Conservation (phyloP, 2,888 invertebrate species). For the Petrophora chlorosata region DNA sequence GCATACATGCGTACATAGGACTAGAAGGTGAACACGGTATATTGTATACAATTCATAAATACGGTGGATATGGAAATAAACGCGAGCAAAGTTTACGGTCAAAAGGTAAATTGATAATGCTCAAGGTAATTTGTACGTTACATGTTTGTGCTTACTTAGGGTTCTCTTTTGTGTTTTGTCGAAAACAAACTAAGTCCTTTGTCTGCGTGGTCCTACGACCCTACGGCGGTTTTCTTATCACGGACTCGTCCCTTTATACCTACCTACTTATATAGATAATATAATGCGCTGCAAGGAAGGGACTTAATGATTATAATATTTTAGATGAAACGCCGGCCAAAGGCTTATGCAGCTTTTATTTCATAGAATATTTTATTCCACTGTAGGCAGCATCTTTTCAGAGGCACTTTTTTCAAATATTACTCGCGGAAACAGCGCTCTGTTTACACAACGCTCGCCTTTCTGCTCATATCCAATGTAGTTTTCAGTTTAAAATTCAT, state of each 20-base stretch:
- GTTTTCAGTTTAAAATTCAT: conserved; percentile 76
- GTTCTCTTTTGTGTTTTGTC: conserved; percentile 67
- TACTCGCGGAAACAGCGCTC: conserved; percentile 57
- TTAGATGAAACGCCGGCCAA: conserved; percentile 27
- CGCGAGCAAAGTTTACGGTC: conserved; percentile 49
- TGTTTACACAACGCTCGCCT: conserved; percentile 70
- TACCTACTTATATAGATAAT: conserved; percentile 39
- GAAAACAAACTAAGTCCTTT: conserved; percentile 71
- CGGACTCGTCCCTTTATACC: conserved; percentile 45
- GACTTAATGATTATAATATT: conserved; percentile 25
- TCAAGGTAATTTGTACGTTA: conserved; percentile 60
- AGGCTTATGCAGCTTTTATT: conserved; percentile 34
- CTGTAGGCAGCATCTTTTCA: conserved; percentile 55
- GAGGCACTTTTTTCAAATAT: conserved; percentile 66
- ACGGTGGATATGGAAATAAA: conserved; percentile 26
- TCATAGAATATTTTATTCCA: conserved; percentile 54
- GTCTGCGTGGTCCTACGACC: conserved; percentile 55
- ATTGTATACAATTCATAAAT: conserved; percentile 2
- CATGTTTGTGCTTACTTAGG: conserved; percentile 65
- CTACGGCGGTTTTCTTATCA: conserved; percentile 70
- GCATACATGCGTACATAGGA: not conserved
- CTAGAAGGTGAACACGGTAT: not conserved
- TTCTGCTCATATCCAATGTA: conserved; percentile 72
- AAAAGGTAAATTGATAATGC: conserved; percentile 59
- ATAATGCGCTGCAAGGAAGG: conserved; percentile 21